phyloP scores from a whole-genome alignment of 2,888 invertebrate species.

The Tiliacea citrago region DNA sequence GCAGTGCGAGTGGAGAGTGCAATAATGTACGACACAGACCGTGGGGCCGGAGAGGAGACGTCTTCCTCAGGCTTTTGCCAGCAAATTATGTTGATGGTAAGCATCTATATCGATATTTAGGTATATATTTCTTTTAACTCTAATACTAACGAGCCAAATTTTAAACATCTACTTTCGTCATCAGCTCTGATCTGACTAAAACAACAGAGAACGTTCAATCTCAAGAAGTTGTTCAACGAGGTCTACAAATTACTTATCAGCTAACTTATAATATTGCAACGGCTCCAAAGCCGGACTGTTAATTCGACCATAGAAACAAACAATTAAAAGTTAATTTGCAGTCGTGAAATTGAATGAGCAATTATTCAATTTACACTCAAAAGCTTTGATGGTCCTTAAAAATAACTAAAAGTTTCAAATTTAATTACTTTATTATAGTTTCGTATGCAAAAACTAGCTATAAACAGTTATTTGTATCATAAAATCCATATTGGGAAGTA shows the following conservation, averaged over 20 bases:
- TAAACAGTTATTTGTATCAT: slow-evolving; percentile 27
- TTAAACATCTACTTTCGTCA: too few relatives aligned
- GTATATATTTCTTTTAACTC: too few relatives aligned
- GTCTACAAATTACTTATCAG: neutral
- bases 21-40: slow-evolving; percentile 96
- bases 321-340: slow-evolving; percentile 6
- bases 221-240: neutral
- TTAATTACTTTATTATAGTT: slow-evolving; percentile 27
- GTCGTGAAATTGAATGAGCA: slow-evolving; percentile 10
- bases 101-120: slow-evolving; percentile 58
- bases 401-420: slow-evolving; percentile 3
- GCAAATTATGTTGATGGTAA: slow-evolving; percentile 94
- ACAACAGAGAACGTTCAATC: neutral
- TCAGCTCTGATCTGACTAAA: too few relatives aligned
- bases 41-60: slow-evolving; percentile 95
- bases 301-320: neutral
- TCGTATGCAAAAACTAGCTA: slow-evolving; percentile 28
- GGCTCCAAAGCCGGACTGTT: neutral
- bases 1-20: slow-evolving; percentile 95
- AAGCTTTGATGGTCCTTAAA: slow-evolving; percentile 8
- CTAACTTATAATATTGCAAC: neutral
- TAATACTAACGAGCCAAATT: too few relatives aligned
- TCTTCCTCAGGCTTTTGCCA: slow-evolving; percentile 93
- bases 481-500: slow-evolving; percentile 50
- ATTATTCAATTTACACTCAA: slow-evolving; percentile 21